Evolutionary conservation across 1,140 invertebrate genomes (phyloP).

Genomic region (Phocides pigmalion): DNA sequence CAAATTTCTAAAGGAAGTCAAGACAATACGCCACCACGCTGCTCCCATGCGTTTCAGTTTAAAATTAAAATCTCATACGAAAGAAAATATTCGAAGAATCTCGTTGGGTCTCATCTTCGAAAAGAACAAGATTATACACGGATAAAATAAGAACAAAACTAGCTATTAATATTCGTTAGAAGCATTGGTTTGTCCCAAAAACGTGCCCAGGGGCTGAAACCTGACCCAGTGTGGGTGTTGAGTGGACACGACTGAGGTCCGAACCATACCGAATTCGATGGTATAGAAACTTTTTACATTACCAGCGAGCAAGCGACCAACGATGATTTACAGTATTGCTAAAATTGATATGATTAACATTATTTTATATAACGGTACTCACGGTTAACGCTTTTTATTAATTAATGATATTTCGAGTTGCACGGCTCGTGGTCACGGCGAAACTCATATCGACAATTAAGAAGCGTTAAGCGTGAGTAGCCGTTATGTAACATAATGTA

Average conservation of each 20-base stretch:
- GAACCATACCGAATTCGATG: slow-evolving; percentile 27
- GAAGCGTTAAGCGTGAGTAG: too few relatives aligned
- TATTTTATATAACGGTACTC: too few relatives aligned
- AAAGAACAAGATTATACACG: slow-evolving; percentile 53
- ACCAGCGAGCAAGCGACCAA: slow-evolving; percentile 1
- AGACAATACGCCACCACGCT: too few relatives aligned
- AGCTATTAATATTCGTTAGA: slow-evolving; percentile 81
- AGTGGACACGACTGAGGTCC: slow-evolving; percentile 55
- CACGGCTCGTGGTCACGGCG: too few relatives aligned
- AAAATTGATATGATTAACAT: too few relatives aligned
- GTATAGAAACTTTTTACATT: not conserved
- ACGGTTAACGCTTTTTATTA: too few relatives aligned
- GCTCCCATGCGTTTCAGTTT: not conserved
- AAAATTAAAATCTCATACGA: slow-evolving; percentile 4
- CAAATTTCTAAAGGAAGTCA: too few relatives aligned
- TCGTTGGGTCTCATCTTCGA: slow-evolving; percentile 44
- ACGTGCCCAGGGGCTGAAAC: slow-evolving; percentile 76
- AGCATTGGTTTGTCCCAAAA: slow-evolving; percentile 81
- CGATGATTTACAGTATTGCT: not conserved
- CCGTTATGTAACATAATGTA: too few relatives aligned
- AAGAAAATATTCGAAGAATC: slow-evolving; percentile 42
- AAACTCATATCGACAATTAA: too few relatives aligned
- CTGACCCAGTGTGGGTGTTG: slow-evolving; percentile 70
- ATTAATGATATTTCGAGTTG: too few relatives aligned
- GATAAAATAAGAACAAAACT: slow-evolving; percentile 71